Evolutionary conservation across 2,797 vertebrate species (phyloP).

Genomic region (Helicolenus hilgendorfi): DNA sequence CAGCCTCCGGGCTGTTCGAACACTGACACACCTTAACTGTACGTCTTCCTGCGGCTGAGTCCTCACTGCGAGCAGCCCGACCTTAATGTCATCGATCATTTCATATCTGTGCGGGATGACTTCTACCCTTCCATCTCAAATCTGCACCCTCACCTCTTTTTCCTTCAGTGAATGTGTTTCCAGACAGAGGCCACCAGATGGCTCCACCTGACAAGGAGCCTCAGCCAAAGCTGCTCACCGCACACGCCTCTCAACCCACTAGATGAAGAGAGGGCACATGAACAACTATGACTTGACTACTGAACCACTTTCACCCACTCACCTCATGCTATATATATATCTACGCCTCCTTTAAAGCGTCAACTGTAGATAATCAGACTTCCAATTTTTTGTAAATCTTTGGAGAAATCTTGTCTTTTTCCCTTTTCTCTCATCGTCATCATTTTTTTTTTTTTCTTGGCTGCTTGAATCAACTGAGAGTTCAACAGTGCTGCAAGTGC

Average conservation of each 20-base stretch:
- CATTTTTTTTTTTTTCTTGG: constrained; percentile 9
- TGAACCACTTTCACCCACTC: constrained; percentile 70
- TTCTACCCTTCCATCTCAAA: constrained; percentile 22
- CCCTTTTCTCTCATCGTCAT: background rate
- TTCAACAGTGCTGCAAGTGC: constrained; percentile 41
- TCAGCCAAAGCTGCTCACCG: constrained; percentile 75
- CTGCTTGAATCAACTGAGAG: constrained; percentile 43
- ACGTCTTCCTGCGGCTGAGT: constrained; percentile 43
- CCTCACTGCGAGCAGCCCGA: constrained; percentile 28
- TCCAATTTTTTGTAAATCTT: constrained; percentile 54
- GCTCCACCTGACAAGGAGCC: constrained; percentile 60
- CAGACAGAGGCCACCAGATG: constrained; percentile 67
- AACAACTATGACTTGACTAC: constrained; percentile 72
- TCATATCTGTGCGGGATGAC: constrained; percentile 24
- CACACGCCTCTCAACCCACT: constrained; percentile 59
- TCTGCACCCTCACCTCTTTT: constrained; percentile 17
- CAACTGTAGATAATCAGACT: constrained; percentile 58
- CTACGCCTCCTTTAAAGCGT: constrained; percentile 51
- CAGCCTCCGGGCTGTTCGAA: constrained; percentile 20
- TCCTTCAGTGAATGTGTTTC: constrained; percentile 54
- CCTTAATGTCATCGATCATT: constrained; percentile 23
- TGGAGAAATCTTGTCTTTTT: constrained; percentile 31
- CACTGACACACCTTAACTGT: constrained; percentile 57
- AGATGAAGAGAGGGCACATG: constrained; percentile 21
- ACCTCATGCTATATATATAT: constrained; percentile 49